Percentiles rank a stretch among this genome's conserved stretches.
These are phyloP conservation scores for Channa argus DNA, from an alignment of 2,113 vertebrate genomes.

Conservation along the genomic window DNA sequence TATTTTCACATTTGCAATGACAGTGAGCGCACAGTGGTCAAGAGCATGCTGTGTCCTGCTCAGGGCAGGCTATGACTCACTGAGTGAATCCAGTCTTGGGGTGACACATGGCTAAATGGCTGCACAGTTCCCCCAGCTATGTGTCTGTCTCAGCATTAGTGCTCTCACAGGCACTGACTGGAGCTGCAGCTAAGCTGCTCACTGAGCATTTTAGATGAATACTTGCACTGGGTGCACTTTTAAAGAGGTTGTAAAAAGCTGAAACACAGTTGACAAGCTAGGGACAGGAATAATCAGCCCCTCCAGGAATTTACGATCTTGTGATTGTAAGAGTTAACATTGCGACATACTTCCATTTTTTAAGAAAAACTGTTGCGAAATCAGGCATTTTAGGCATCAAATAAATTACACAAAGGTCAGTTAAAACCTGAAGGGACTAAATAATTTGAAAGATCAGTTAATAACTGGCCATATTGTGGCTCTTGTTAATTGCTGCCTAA, in stretches of 20 bases:
- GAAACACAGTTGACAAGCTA: slow-evolving; percentile 8
- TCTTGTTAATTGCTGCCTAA: no score
- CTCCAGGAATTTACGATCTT: background rate
- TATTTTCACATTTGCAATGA: slow-evolving; percentile 52
- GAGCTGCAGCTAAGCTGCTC: slow-evolving; percentile 50
- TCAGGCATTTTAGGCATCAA: no score
- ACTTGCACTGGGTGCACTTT: slow-evolving; percentile 44
- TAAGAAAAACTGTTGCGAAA: no score
- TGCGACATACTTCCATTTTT: background rate
- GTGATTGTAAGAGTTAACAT: background rate
- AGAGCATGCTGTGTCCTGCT: slow-evolving; percentile 55
- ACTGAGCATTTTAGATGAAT: slow-evolving; percentile 48
- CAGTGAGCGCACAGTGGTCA: slow-evolving; percentile 54
- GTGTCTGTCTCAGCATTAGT: slow-evolving; percentile 58
- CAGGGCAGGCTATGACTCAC: slow-evolving; percentile 61
- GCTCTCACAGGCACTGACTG: slow-evolving; percentile 28
- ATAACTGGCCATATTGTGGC: no score
- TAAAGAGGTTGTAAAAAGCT: slow-evolving; percentile 27
- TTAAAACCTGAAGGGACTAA: no score
- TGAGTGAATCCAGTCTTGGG: slow-evolving; percentile 63
- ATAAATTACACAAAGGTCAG: no score
- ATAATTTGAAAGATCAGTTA: no score
- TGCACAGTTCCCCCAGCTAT: slow-evolving; percentile 61
- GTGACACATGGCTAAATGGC: slow-evolving; percentile 77
- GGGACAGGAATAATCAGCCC: no score